Conservation (phyloP, 2,113 vertebrate species). For the Myotis lucifugus region DNA sequence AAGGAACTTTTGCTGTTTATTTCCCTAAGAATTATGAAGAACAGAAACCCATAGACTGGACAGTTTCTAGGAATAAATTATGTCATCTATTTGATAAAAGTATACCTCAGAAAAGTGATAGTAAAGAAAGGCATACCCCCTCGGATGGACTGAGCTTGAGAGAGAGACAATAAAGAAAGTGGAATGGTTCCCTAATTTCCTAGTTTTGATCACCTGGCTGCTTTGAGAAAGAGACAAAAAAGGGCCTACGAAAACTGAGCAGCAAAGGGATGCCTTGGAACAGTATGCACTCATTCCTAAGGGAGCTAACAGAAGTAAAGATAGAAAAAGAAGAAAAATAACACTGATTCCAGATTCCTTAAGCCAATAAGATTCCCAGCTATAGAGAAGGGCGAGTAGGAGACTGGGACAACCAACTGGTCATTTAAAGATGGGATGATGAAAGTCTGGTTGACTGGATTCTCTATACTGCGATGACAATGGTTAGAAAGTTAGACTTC, state of each 20-base stretch:
- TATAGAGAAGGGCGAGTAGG: not conserved
- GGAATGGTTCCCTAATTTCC: not conserved
- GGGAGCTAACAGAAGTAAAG: not conserved
- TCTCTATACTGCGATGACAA: constrained; percentile 2
- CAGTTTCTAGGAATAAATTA: constrained; percentile 2
- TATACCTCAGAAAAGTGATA: not conserved
- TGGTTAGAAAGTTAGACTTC: not conserved
- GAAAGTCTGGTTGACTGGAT: not conserved
- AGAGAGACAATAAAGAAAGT: not conserved
- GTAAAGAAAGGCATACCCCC: not conserved
- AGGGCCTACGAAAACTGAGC: not conserved
- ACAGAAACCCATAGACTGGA: not conserved
- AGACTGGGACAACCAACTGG: not conserved
- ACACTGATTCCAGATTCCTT: not conserved
- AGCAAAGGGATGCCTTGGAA: not conserved
- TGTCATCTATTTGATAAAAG: not conserved
- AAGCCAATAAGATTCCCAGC: not conserved
- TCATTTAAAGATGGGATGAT: not conserved
- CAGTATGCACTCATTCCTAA: not conserved
- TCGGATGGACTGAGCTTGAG: not conserved
- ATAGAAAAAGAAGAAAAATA: not conserved
- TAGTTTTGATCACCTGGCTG: not conserved
- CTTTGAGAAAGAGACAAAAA: not conserved
- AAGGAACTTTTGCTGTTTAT: not conserved
- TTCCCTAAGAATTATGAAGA: not conserved